Evolutionary conservation across 2,888 invertebrate species (phyloP), one percentile per base, ranked within the genome.

Genomic region (Seira musarum): DNA sequence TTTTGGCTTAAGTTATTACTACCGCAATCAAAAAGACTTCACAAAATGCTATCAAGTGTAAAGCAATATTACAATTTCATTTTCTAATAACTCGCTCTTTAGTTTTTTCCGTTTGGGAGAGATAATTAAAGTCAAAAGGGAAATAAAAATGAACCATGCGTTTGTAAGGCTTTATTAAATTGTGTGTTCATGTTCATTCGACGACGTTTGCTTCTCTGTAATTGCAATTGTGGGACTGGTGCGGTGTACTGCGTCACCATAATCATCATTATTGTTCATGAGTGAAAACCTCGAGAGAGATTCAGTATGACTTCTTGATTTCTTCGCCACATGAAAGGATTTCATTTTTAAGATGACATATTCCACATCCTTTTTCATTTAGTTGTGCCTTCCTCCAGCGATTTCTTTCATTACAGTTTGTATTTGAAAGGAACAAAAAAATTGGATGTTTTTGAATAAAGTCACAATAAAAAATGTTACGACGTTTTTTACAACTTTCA

Each of bases 91-190:
- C 53, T 53, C 15, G 3, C 53, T 53, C 53, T 17, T 30, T n/a
- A 53, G 17, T 53, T 53, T 53, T 30, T 30, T 30, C 53, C 6
- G 6, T 53, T 53, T 53, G 53, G 15, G 53, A 53, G 17, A 53
- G 53, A 53, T 53, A 53, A 53, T 53, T 53, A 53, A 53, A 53
- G 53, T 53, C 53, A 53, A 53, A 53, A 53, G 53, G 53, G 53
- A 53, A 53, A 30, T 30, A 30, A 30, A 30, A 53, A 53, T 53
- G 53, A 53, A 2, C 53, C 6, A 2, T n/a, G 53, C 3, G 53
- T n/a, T 3, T 8, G 53, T 30, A 30, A 30, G 8, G 30, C 30
- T 8, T 53, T 53, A 53, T 53, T 53, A 53, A 53, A 53, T 53
- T 53, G 53, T 13, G 53, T n/a, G 53, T n/a, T 17, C 53, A 30